These are phyloP conservation scores for Lacanobia oleracea DNA, from an alignment of 2,888 invertebrate genomes.

Conservation along the genomic window DNA sequence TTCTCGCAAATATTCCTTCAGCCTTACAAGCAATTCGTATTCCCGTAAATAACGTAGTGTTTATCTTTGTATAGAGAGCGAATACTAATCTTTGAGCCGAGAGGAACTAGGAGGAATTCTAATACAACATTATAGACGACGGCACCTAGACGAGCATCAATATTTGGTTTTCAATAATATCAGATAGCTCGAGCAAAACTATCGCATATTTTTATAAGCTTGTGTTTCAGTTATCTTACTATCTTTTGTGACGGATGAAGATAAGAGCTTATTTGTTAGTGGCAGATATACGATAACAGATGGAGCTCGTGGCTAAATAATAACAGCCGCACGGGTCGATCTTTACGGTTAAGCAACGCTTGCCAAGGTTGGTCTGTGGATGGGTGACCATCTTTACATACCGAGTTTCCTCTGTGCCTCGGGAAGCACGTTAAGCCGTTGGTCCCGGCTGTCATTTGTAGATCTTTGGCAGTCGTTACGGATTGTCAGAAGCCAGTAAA, in stretches of 20 bases:
- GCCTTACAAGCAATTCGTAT: conserved; percentile 16
- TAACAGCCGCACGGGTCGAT: no score
- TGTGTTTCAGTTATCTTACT: conserved; percentile 5
- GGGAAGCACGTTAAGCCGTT: no score
- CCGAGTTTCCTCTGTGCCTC: no score
- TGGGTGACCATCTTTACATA: no score
- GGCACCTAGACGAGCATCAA: background rate
- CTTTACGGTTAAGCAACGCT: no score
- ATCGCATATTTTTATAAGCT: background rate
- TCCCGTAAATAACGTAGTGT: conserved; percentile 17
- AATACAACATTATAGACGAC: conserved; percentile 8
- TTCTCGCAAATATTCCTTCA: background rate
- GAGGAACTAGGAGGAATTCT: conserved; percentile 18
- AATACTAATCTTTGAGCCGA: conserved; percentile 36
- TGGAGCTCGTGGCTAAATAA: no score
- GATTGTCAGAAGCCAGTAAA: no score
- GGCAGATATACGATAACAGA: no score
- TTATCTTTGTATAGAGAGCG: conserved; percentile 24
- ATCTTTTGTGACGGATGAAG: background rate
- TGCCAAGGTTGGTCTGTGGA: no score
- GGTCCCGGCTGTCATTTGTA: no score
- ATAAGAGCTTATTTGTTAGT: conserved; percentile 17
- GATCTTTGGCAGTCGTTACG: no score
- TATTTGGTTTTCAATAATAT: conserved; percentile 8
- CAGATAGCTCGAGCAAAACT: background rate